Conservation (phyloP, 2,888 invertebrate species). For the Harpagoxenus sublaevis region DNA sequence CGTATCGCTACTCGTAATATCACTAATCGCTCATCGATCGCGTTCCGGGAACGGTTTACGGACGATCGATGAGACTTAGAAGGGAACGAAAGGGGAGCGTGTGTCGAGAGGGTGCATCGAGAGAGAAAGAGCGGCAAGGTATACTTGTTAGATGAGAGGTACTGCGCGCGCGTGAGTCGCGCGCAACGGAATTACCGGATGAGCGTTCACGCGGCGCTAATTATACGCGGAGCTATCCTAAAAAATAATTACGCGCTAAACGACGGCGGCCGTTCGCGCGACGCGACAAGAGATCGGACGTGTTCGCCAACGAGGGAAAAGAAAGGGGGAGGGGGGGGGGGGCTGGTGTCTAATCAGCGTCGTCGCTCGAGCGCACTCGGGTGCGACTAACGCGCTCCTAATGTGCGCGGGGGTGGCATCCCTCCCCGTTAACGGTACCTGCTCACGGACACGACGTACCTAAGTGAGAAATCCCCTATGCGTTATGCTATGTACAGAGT, state of each 20-base stretch:
- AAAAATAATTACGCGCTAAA: slow-evolving; percentile 14
- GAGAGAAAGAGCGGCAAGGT: not conserved
- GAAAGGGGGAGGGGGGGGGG: too few species aligned
- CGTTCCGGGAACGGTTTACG: not conserved
- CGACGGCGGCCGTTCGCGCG: slow-evolving; percentile 6
- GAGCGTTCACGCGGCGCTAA: slow-evolving; percentile 1
- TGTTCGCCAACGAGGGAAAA: slow-evolving; percentile 37
- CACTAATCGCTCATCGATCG: slow-evolving; percentile 39
- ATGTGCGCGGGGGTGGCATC: slow-evolving; percentile 35
- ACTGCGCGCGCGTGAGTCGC: not conserved
- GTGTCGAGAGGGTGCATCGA: not conserved
- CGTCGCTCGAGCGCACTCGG: slow-evolving; percentile 60
- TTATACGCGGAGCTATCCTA: slow-evolving; percentile 14
- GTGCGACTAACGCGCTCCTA: slow-evolving; percentile 63
- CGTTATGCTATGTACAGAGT: slow-evolving; percentile 54
- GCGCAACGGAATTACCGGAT: not conserved
- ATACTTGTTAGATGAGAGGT: slow-evolving; percentile 17
- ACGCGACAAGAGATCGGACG: slow-evolving; percentile 67
- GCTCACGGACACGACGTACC: slow-evolving; percentile 38
- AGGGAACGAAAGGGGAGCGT: slow-evolving; percentile 15
- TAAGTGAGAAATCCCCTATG: slow-evolving; percentile 48
- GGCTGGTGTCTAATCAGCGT: slow-evolving; percentile 37
- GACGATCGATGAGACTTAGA: not conserved
- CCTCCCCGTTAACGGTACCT: slow-evolving; percentile 48
- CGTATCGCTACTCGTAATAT: slow-evolving; percentile 26